Percentiles rank a stretch among this genome's conserved stretches.
phyloP scores from a whole-genome alignment of 2,888 invertebrate species.

The Perizoma flavofasciatum region DNA sequence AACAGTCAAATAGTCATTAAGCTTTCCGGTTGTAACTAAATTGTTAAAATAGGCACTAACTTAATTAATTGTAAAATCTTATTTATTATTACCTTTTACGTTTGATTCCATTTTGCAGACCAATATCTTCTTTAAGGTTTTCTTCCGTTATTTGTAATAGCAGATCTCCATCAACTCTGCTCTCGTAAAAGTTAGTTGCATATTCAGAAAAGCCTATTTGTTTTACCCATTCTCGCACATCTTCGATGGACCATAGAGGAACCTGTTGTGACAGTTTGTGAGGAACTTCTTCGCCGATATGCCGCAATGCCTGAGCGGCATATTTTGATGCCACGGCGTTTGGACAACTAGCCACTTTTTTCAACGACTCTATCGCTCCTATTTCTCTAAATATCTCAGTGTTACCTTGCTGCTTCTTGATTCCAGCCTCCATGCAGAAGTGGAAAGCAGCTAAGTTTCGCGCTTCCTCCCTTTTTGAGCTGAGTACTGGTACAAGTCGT shows the following conservation, averaged over 20 bases:
- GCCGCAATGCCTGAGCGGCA: conserved; percentile 94
- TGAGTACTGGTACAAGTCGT: conserved; percentile 95
- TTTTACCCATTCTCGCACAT: conserved; percentile 99
- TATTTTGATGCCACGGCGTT: conserved; percentile 99
- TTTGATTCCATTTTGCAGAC: conserved; percentile 96
- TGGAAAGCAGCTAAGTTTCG: conserved; percentile 98
- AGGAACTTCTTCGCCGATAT: conserved; percentile 98
- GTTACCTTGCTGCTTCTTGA: conserved; percentile 96
- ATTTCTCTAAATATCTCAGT: conserved; percentile 96
- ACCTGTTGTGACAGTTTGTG: conserved; percentile 99
- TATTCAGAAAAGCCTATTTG: conserved; percentile 97
- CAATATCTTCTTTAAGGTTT: conserved; percentile 96
- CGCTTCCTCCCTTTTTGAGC: conserved; percentile 97
- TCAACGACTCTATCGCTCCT: conserved; percentile 96
- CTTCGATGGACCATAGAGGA: conserved; percentile 98
- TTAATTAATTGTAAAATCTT: not conserved
- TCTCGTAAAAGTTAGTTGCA: conserved; percentile 92
- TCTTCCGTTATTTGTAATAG: conserved; percentile 95
- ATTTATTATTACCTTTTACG: conserved; percentile 87
- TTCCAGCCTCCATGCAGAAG: conserved; percentile 99
- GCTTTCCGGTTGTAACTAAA: not conserved
- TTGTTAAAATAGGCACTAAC: not conserved
- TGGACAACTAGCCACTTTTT: conserved; percentile 98
- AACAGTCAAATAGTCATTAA: conserved; percentile 37
- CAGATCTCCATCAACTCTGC: conserved; percentile 98